Evolutionary conservation across 2,113 vertebrate species (phyloP).

Genomic region (Pomatostomus ruficeps): DNA sequence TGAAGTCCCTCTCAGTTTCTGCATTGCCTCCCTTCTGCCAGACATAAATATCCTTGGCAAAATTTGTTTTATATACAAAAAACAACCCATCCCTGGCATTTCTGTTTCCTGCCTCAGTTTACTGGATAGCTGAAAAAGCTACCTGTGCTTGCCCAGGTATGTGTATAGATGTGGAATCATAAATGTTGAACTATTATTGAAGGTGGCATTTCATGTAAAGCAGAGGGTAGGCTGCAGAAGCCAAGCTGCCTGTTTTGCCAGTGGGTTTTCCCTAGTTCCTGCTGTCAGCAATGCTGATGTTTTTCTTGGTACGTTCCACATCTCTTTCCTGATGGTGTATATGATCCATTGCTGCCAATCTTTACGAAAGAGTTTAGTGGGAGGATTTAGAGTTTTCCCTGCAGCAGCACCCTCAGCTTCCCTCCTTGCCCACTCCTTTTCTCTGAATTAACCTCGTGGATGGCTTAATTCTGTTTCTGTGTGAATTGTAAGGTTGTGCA

Average conservation of each 20-base stretch:
- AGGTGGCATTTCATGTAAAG: background rate
- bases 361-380: background rate
- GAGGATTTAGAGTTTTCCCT: background rate
- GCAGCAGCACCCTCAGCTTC: rapidly evolving
- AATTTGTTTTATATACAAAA: conserved; percentile 3
- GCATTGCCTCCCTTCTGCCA: background rate
- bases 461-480: background rate
- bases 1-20: conserved; percentile 32
- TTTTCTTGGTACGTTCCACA: background rate
- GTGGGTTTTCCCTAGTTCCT: background rate
- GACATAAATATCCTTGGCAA: conserved; percentile 7
- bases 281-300: background rate
- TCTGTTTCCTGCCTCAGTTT: background rate
- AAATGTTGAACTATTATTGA: background rate
- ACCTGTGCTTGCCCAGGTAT: background rate
- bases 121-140: background rate
- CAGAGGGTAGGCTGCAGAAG: background rate
- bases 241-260: background rate
- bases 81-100: background rate
- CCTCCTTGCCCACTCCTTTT: background rate
- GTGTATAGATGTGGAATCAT: background rate
- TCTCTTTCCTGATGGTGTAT: background rate
- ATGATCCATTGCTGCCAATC: background rate
- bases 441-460: background rate
- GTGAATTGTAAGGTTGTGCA: rapidly evolving